These are phyloP conservation scores for Drosophila pallidifrons DNA, from an alignment of 1,140 invertebrate genomes.

Conservation along the genomic window DNA sequence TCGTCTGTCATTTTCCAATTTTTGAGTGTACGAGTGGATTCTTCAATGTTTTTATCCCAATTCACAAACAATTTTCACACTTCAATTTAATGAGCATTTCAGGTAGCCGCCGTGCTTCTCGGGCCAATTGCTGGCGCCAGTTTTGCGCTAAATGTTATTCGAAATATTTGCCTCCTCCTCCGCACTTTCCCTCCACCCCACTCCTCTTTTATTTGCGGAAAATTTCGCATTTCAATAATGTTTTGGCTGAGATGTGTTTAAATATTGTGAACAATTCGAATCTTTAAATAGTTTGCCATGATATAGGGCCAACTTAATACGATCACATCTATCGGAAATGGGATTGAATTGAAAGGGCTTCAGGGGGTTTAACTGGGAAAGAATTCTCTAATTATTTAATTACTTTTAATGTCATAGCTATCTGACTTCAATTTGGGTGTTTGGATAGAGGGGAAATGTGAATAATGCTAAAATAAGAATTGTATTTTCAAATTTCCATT, in stretches of 20 bases:
- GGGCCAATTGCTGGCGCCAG: constrained; percentile 72
- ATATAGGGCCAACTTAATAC: not conserved
- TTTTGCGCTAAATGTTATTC: constrained; percentile 75
- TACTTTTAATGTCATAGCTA: too few species aligned
- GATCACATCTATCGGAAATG: constrained; percentile 3
- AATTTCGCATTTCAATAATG: constrained; percentile 49
- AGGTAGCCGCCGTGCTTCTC: constrained; percentile 43
- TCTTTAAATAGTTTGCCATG: constrained; percentile 29
- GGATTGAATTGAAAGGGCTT: not conserved
- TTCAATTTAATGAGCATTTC: constrained; percentile 75
- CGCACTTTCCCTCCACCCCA: not conserved
- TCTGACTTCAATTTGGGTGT: too few species aligned
- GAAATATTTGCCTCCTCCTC: constrained; percentile 60
- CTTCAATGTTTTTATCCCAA: constrained; percentile 60
- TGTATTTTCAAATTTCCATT: too few species aligned
- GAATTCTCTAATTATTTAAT: too few species aligned
- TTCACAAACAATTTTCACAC: constrained; percentile 61
- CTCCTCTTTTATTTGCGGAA: constrained; percentile 50
- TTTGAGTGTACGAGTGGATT: constrained; percentile 1
- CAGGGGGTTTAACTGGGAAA: not conserved
- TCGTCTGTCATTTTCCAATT: constrained; percentile 58
- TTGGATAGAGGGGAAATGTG: too few species aligned
- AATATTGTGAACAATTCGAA: constrained; percentile 31
- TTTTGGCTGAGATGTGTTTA: constrained; percentile 25
- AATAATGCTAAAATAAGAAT: too few species aligned